A percentile compares a stretch with the other conserved stretches of the same genome.
These are phyloP conservation scores for Terrapene triunguis DNA, from an alignment of 2,113 vertebrate genomes.

Conservation along the genomic window DNA sequence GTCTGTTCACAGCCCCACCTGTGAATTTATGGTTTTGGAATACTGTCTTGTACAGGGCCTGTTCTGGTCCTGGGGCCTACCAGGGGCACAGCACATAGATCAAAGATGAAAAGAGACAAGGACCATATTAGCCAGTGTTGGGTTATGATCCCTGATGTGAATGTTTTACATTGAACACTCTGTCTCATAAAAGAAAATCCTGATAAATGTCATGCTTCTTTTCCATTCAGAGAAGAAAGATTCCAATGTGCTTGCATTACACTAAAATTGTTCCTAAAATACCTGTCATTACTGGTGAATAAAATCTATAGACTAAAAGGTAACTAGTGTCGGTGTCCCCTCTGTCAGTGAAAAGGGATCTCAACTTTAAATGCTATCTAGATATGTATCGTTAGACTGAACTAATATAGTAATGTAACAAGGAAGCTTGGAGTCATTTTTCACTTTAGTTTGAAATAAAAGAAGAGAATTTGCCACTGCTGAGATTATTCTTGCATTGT, in stretches of 20 bases:
- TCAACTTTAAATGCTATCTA: background rate
- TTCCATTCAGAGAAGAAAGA: background rate
- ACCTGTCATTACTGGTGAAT: background rate
- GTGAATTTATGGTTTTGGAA: background rate
- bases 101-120: background rate
- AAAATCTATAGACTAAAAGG: background rate
- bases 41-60: background rate
- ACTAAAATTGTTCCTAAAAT: background rate
- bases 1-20: background rate
- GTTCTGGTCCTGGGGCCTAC: fast-evolving
- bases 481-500: constrained; percentile 35
- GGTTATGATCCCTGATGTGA: background rate
- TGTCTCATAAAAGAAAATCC: background rate
- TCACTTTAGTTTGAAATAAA: background rate
- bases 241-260: fast-evolving
- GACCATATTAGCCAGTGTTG: background rate
- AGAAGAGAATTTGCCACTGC: constrained; percentile 12
- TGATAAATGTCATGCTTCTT: background rate
- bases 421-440: background rate
- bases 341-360: background rate
- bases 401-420: constrained; percentile 18
- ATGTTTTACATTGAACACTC: background rate
- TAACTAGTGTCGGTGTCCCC: background rate
- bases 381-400: background rate
- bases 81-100: background rate